Base-by-base conservation (phyloP, 2,888 invertebrate species). In the Disparrhopalites patrizii region DNA sequence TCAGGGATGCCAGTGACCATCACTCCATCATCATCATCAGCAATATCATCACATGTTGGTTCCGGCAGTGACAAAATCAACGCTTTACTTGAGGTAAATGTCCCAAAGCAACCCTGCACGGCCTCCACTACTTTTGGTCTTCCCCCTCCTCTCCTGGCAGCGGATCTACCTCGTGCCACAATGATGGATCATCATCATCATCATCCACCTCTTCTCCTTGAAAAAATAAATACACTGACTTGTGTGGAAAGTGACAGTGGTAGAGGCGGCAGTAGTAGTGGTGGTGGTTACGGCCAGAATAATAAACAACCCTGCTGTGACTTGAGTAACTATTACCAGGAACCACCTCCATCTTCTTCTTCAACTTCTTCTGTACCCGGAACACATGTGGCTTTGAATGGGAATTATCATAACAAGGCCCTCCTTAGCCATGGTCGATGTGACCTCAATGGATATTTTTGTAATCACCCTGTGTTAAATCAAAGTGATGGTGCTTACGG, bases 1-100 rank as follows among this genome's bases (percentile, higher is more conserved):
- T 60, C n/a, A n/a, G n/a, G 38, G 20, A 65, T 68, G 20, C 68
- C 65, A 55, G 55, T 66, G 58, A 54, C 67, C 28, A 62, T 60
- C n/a, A n/a, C n/a, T 27, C 61, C 69, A 20, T 56, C 43, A 38
- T 25, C 66, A 54, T 66, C 67, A 33, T 18, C 54, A 1, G 51
- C 23, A 18, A n/a, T n/a, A n/a, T n/a, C n/a, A n/a, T n/a, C 27
- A 28, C 52, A 30, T 13, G 54, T 25, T 64, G 57, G 54, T 33
- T 40, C 18, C 33, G 60, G 50, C 23, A 28, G 40, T 43, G 38
- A 54, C 25, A 40, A 43, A 15, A n/a, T n/a, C n/a, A 40, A 54
- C 40, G 38, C 52, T 36, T n/a, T n/a, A n/a, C 38, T 38, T 23
- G 62, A 54, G 54, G 62, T 40, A 23, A 62, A 54, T 27, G 33